Evolutionary conservation across 1,140 invertebrate species (phyloP), one percentile per base, ranked within the genome.

Genomic region (Drosophila bocqueti): DNA sequence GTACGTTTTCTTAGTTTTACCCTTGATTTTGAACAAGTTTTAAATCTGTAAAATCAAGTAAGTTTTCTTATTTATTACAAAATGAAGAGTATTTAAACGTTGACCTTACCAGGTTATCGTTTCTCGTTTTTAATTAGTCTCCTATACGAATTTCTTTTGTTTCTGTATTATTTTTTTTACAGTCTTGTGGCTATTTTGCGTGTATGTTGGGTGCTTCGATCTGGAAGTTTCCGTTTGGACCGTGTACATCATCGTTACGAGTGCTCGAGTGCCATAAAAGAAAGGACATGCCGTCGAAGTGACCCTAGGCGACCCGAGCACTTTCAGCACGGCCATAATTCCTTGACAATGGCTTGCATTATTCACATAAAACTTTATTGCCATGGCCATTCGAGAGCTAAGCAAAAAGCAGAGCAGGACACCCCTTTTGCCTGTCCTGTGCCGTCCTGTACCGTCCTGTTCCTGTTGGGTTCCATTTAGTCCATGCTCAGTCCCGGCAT

Each of bases 301-400:
- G 74, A 76, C 72, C 74, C 74, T 50, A 58, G 38, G 75, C 59
- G 43, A 58, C 57, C 68, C 54, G 43, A 58, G 61, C 68, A 82
- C 81, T 83, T 81, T 82, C 34, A 42, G 66, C 62, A 64, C 58
- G 42, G 58, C 62, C 79, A 82, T 82, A 82, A 82, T 82, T 83
- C 80, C 80, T 83, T 87, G 83, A 87, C 83, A 87, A 87, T 81
- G 80, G 83, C 73, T 87, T 79, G 65, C 72, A 75, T 83, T 67
- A 76, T 66, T 64, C 72, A 76, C 83, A 87, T 87, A 87, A 87
- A 87, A 83, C 63, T 87, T 87, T 73, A 87, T 89, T 69, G 50
- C 80, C 60, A 43, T 71, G 50, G 40, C 76, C 61, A 57, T 42
- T 57, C 21, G 50, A 24, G 49, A 36, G 31, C 52, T 21, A 36